Evolutionary conservation across 2,797 vertebrate species (phyloP), one percentile per base, ranked within the genome.

Genomic region (Hydrolagus colliei): DNA sequence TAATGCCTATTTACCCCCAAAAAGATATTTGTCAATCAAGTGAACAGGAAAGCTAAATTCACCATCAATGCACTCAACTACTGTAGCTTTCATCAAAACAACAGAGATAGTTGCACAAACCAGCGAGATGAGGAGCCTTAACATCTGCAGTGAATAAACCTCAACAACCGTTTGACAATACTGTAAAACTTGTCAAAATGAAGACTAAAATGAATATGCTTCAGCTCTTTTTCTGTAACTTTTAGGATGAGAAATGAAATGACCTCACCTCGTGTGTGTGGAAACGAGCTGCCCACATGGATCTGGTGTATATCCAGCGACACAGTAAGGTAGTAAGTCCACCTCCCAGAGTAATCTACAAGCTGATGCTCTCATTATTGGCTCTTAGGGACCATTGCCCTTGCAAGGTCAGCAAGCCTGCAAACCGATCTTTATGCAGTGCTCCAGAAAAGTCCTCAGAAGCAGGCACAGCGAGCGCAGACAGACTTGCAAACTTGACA

Each of bases 321-420:
- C 12, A 1, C 9, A 84, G 9, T 67, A 71, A 18, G 10, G 65
- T 84, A 13, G 9, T 18, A 18, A 27, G 27, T 27, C 27, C 41
- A 84, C 65, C 65, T 71, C 79, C 22, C 27, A 41, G 79, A 52
- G 79, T 84, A 84, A 84, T 84, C 79, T 68, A 63, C 35, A 27
- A 10, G 32, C 79, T 84, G 16, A 41, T 11, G 16, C 79, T 68
- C 79, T 82, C 62, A 35, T 80, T 67, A 82, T 67, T 82, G 63
- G 65, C 67, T 71, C 65, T 71, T 4, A 41, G 79, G 32, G 32
- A 84, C 65, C 79, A 35, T 84, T 18, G 65, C 41, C 65, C 16
- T 41, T 35, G 16, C 79, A 52, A 52, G 65, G 79, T 84, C 79
- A 84, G 65, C 79, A 35, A 68, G 32, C 79, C 67, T 71, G 65